Evolutionary conservation across 2,113 vertebrate genomes (phyloP).

Genomic region (Carlito syrichta): DNA sequence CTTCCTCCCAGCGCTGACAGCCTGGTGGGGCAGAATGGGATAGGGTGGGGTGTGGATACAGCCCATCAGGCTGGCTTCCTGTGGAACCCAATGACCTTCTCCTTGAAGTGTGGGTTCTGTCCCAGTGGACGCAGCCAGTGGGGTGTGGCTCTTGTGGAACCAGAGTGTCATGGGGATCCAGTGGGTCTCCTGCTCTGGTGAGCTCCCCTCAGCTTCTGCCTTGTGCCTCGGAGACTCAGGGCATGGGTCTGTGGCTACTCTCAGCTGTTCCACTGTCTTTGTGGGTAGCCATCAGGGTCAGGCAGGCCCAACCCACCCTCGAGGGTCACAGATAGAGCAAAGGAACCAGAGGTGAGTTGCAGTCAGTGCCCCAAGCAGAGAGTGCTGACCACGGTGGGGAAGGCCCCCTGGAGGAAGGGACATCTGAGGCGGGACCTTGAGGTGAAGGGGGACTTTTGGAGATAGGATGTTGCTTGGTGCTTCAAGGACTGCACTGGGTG

Average conservation of each 20-base stretch:
- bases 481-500: background rate
- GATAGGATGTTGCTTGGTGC: background rate
- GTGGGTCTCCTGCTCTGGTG: too few relatives aligned
- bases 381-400: background rate
- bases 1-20: background rate
- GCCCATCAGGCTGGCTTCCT: background rate
- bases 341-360: accelerated
- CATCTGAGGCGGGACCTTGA: background rate
- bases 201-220: background rate
- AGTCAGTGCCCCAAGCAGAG: background rate
- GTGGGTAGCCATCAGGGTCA: background rate
- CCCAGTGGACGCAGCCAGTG: background rate
- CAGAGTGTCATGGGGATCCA: accelerated
- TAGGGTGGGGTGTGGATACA: accelerated
- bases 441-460: accelerated
- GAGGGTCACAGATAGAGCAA: too few relatives aligned
- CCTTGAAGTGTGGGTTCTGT: background rate
- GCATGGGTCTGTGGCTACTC: background rate
- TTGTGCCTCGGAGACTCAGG: background rate
- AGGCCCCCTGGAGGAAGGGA: background rate
- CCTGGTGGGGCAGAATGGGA: accelerated
- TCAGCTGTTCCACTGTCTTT: background rate
- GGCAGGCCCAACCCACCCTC: background rate
- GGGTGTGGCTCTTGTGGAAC: background rate
- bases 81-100: background rate